A percentile compares a stretch with the other conserved stretches of the same genome.
Conservation (phyloP, 2,797 vertebrate genomes). For the Novumbra hubbsi region DNA sequence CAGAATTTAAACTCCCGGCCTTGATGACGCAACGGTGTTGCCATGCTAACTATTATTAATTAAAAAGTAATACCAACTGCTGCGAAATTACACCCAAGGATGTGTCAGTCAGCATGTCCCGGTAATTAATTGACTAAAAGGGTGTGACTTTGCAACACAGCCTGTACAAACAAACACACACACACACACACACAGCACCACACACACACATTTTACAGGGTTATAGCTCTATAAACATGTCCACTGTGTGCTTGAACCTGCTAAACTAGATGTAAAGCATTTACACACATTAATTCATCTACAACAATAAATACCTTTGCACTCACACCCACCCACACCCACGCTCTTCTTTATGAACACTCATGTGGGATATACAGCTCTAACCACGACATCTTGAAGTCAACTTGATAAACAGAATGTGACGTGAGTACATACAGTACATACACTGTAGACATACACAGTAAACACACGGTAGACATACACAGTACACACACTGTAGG, state of each 20-base stretch:
- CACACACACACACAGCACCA: not conserved
- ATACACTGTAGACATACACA: not conserved
- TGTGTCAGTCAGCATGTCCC: slow-evolving; percentile 27
- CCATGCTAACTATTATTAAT: not conserved
- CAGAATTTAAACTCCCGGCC: too few relatives aligned
- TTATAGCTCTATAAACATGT: not conserved
- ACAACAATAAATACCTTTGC: not conserved
- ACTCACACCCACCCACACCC: slow-evolving; percentile 15
- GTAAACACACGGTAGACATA: not conserved
- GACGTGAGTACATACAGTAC: slow-evolving; percentile 14
- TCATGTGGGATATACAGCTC: not conserved
- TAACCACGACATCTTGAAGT: slow-evolving; percentile 64
- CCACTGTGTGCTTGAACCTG: slow-evolving; percentile 1
- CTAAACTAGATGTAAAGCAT: not conserved
- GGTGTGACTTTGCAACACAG: slow-evolving; percentile 39
- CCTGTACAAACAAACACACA: slow-evolving; percentile 2
- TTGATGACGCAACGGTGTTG: too few relatives aligned
- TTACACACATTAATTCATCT: not conserved
- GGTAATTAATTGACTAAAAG: slow-evolving; percentile 7
- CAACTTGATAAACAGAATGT: slow-evolving; percentile 60
- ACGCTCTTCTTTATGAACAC: slow-evolving; percentile 18
- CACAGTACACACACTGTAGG: too few relatives aligned
- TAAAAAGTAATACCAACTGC: not conserved
- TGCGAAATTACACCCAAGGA: slow-evolving; percentile 9
- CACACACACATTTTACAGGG: not conserved